Base-by-base conservation (phyloP, 2,888 invertebrate genomes). In the Erynnis tages region DNA sequence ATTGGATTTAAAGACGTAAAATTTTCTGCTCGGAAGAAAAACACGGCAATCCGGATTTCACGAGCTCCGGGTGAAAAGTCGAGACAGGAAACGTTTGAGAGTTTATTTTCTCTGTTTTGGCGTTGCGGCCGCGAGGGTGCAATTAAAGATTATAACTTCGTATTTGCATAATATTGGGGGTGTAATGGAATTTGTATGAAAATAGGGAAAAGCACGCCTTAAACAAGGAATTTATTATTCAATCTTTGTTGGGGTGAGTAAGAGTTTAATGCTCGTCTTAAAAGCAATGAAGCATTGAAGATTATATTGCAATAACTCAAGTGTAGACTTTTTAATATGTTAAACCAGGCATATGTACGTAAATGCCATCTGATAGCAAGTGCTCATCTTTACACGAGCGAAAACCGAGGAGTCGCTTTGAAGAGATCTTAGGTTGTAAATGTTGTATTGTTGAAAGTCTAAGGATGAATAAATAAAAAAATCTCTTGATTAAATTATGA, bases 91-190 rank as follows among this genome's bases (percentile, higher is more conserved):
- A 52, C 46, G 53, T 54, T 46, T 29, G 55, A 45, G 41, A 35
- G 30, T 47, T 47, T 47, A 47, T 37, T 37, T 47, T 19, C 19
- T 37, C 63, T 16, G 44, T 44, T 66, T 63, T 56, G 57, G 64
- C 61, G 60, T 56, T 54, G 60, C 60, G 58, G 67, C 61, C 65
- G 66, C 62, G 61, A 58, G 68, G 65, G 67, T 59, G 69, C 75
- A 79, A 79, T 80, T 79, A 77, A 78, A 79, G 69, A 52, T 77
- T 73, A 81, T 73, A 69, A 69, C 72, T 66, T 63, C 64, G 68
- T 72, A 76, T 81, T 80, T 79, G 73, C 79, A 79, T 81, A 78
- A 75, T 76, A 73, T 77, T 71, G 66, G 69, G 65, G 67, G 58
- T 61, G 61, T 68, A 64, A 65, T 68, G 71, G 67, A 62, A 63